phyloP scores from a whole-genome alignment of 2,888 invertebrate genomes.

The Catotricha subobsoleta region DNA sequence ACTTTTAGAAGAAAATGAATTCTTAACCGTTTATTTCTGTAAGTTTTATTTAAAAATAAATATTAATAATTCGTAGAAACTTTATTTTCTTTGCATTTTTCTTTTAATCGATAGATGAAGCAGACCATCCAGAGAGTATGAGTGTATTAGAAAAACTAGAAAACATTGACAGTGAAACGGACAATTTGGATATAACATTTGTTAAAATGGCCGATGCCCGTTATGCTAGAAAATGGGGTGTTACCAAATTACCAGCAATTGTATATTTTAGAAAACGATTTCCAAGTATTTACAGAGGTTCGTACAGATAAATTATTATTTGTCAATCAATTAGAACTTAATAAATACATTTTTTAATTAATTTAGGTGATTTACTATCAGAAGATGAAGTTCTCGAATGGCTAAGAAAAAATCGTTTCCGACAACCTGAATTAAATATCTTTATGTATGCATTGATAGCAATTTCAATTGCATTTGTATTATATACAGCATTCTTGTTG shows the following conservation, averaged over 20 bases:
- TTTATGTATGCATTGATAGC: slow-evolving; percentile 88
- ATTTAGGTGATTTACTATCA: slow-evolving; percentile 56
- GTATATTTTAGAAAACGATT: slow-evolving; percentile 83
- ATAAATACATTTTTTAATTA: too few relatives aligned
- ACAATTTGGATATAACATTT: slow-evolving; percentile 83
- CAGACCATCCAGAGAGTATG: slow-evolving; percentile 59
- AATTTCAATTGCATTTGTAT: slow-evolving; percentile 64
- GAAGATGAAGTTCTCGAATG: slow-evolving; percentile 81
- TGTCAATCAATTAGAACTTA: too few relatives aligned
- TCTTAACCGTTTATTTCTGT: slow-evolving; percentile 91
- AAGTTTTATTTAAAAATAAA: slow-evolving; percentile 29
- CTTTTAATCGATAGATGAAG: too few relatives aligned
- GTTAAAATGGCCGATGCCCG: slow-evolving; percentile 85
- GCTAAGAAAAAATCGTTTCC: slow-evolving; percentile 81
- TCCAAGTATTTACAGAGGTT: slow-evolving; percentile 85
- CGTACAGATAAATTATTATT: too few relatives aligned
- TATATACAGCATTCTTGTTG: slow-evolving; percentile 78
- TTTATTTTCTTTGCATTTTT: too few relatives aligned
- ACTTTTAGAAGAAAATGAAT: slow-evolving; percentile 84
- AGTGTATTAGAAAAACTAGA: slow-evolving; percentile 73
- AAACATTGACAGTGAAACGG: slow-evolving; percentile 87
- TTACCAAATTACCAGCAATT: slow-evolving; percentile 74
- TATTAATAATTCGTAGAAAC: too few relatives aligned
- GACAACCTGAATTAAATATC: slow-evolving; percentile 80
- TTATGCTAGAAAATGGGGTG: slow-evolving; percentile 87